Evolutionary conservation across 1,140 invertebrate species (phyloP).

Genomic region (Bathynomus jamesi): DNA sequence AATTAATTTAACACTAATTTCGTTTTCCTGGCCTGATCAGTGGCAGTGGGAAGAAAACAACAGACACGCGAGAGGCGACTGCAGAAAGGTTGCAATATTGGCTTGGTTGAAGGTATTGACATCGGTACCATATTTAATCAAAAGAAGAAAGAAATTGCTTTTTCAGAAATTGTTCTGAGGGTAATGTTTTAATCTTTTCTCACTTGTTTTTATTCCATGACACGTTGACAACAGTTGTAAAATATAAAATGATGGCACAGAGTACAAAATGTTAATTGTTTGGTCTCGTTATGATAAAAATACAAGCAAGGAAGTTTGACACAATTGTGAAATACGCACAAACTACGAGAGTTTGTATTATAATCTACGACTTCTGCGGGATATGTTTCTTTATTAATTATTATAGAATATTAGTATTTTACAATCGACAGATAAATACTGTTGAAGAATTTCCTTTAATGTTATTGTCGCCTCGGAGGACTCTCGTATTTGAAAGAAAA

Average conservation of each 20-base stretch:
- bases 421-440: too few relatives aligned
- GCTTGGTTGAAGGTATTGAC: slow-evolving; percentile 72
- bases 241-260: neutral
- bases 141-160: slow-evolving; percentile 59
- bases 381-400: too few relatives aligned
- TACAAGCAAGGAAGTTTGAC: neutral
- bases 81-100: slow-evolving; percentile 83
- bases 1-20: too few relatives aligned
- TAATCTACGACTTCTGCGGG: neutral
- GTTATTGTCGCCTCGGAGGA: too few relatives aligned
- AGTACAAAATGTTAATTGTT: neutral
- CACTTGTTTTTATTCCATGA: neutral
- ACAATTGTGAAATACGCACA: neutral
- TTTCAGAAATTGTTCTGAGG: slow-evolving; percentile 57
- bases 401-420: too few relatives aligned
- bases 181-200: slow-evolving; percentile 4
- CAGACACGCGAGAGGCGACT: slow-evolving; percentile 72
- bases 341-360: neutral
- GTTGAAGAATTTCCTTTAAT: too few relatives aligned
- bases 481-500: too few relatives aligned
- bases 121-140: slow-evolving; percentile 58
- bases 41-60: slow-evolving; percentile 68
- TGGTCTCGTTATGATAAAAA: neutral
- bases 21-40: slow-evolving; percentile 18
- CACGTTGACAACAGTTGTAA: neutral